Evolutionary conservation across 2,888 invertebrate species (phyloP).

Genomic region (Adineta ricciae): DNA sequence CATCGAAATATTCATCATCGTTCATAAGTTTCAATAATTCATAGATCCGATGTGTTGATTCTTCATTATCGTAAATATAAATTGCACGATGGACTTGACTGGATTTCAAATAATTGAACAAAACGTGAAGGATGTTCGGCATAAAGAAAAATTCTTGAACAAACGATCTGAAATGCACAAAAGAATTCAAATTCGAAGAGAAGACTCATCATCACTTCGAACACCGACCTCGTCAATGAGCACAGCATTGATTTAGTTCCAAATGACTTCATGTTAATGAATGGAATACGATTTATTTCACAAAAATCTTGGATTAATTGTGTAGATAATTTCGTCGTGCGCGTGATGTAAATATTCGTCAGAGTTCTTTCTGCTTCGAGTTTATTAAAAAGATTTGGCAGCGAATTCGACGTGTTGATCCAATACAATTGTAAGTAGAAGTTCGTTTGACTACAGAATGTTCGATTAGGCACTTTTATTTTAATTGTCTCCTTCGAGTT

Average conservation of each 20-base stretch:
- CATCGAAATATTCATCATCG: neutral
- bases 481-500: neutral
- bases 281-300: neutral
- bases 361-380: neutral
- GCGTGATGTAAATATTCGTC: neutral
- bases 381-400: neutral
- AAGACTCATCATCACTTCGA: too few relatives aligned
- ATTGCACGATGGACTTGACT: neutral
- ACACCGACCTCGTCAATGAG: neutral
- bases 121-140: neutral
- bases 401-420: neutral
- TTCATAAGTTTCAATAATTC: neutral
- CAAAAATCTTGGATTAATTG: neutral
- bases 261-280: neutral
- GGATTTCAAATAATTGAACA: neutral
- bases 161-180: neutral
- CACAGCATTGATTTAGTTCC: neutral
- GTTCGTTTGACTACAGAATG: neutral
- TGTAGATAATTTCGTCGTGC: neutral
- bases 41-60: neutral
- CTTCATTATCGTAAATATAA: neutral
- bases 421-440: neutral
- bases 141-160: neutral
- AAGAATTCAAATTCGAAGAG: neutral
- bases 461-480: neutral